Evolutionary conservation across 2,113 vertebrate species (phyloP).

Genomic region (Cavia aperea): DNA sequence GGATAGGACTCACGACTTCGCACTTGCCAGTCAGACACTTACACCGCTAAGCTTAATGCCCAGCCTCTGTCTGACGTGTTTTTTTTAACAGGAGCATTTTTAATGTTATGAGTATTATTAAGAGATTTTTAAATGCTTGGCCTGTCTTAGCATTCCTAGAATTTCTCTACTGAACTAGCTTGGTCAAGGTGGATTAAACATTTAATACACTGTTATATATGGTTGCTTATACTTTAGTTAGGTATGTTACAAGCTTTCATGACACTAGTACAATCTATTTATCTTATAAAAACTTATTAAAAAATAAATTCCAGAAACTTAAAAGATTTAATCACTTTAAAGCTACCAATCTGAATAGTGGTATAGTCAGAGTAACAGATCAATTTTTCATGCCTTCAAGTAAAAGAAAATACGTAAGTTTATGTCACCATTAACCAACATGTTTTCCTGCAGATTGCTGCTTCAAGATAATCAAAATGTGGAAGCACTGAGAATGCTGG

Average conservation of each 20-base stretch:
- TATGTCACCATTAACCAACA: slow-evolving; percentile 38
- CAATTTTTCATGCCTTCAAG: neutral
- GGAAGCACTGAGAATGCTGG: slow-evolving; percentile 90
- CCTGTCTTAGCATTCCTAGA: neutral
- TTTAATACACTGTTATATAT: neutral
- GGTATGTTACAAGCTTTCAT: neutral
- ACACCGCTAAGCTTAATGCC: no score
- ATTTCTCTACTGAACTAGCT: slow-evolving; percentile 6
- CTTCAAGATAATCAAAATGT: slow-evolving; percentile 89
- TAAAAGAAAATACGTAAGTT: neutral
- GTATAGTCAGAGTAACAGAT: neutral
- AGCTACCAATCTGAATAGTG: neutral
- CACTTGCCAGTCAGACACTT: no score
- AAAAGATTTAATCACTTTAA: slow-evolving; percentile 24
- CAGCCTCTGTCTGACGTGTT: no score
- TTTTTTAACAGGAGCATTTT: slow-evolving; percentile 3
- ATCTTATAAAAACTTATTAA: neutral
- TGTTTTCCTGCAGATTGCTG: slow-evolving; percentile 82
- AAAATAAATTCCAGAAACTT: slow-evolving; percentile 5
- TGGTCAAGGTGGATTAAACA: neutral
- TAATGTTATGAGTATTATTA: neutral
- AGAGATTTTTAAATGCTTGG: neutral
- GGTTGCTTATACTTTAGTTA: neutral
- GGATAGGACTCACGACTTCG: no score
- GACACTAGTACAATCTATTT: neutral